These are phyloP conservation scores for Lucinisca nassula DNA, from an alignment of 2,888 invertebrate species.

Conservation along the genomic window DNA sequence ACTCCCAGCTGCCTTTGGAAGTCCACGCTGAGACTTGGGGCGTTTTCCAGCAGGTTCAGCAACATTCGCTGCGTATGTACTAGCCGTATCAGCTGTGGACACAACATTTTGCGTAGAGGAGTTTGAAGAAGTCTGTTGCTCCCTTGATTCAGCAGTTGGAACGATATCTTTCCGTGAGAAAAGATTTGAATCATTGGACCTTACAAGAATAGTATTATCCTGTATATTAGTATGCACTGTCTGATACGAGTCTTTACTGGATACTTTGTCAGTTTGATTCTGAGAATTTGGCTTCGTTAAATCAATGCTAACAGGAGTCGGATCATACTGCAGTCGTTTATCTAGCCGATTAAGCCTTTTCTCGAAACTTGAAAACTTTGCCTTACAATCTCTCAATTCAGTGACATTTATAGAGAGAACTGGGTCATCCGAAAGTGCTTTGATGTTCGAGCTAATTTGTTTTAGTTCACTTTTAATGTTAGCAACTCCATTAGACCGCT, in stretches of 20 bases:
- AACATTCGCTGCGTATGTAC: too few species aligned
- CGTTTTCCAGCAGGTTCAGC: too few species aligned
- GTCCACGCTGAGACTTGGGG: too few species aligned
- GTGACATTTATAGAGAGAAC: background rate
- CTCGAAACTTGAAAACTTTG: background rate
- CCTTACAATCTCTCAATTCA: background rate
- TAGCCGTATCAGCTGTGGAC: too few species aligned
- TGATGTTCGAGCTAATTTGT: background rate
- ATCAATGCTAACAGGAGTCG: background rate
- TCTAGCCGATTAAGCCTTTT: background rate
- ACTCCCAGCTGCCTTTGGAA: too few species aligned
- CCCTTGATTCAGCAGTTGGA: too few species aligned
- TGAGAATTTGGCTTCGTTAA: background rate
- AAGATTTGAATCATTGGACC: background rate
- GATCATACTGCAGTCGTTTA: background rate
- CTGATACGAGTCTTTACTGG: background rate
- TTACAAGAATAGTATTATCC: background rate
- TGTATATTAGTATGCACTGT: background rate
- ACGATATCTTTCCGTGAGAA: background rate
- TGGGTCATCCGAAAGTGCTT: background rate
- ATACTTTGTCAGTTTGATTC: background rate
- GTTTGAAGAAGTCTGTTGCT: too few species aligned
- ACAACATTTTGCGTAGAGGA: too few species aligned
- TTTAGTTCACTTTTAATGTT: background rate
- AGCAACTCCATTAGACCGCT: background rate